These are phyloP conservation scores for Anas bernieri DNA, from an alignment of 2,797 vertebrate species.

Conservation along the genomic window DNA sequence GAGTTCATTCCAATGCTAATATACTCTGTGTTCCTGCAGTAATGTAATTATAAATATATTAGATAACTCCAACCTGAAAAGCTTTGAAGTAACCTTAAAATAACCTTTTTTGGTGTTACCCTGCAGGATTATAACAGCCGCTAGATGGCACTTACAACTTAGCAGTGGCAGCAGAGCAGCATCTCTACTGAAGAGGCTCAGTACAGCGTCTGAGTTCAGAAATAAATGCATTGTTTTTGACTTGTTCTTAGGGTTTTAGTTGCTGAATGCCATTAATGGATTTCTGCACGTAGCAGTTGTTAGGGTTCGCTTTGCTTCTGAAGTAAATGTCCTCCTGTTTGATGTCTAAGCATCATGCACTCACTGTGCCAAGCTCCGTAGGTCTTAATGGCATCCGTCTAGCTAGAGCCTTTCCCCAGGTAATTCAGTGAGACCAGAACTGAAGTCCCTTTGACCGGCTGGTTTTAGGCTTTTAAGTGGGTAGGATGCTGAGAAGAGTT, in stretches of 20 bases:
- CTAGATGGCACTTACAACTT: constrained; percentile 21
- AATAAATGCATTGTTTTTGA: neutral
- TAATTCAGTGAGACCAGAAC: rapidly evolving
- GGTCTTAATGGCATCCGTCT: neutral
- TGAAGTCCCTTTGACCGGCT: rapidly evolving
- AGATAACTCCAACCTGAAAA: neutral
- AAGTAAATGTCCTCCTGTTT: rapidly evolving
- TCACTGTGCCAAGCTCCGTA: rapidly evolving
- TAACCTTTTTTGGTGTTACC: neutral
- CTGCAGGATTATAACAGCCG: neutral
- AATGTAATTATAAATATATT: no score
- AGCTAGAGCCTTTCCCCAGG: rapidly evolving
- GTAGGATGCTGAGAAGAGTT: neutral
- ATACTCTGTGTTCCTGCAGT: neutral
- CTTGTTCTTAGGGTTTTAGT: rapidly evolving
- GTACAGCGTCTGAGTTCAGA: rapidly evolving
- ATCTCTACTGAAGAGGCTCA: neutral
- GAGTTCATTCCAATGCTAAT: constrained; percentile 14
- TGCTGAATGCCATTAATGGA: rapidly evolving
- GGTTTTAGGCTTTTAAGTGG: neutral
- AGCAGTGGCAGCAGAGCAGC: no score
- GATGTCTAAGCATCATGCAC: rapidly evolving
- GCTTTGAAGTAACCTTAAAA: no score
- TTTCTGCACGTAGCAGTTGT: rapidly evolving
- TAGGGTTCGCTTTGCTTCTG: rapidly evolving